phyloP scores from a whole-genome alignment of 2,113 vertebrate species.

The Nerophis lumbriciformis region DNA sequence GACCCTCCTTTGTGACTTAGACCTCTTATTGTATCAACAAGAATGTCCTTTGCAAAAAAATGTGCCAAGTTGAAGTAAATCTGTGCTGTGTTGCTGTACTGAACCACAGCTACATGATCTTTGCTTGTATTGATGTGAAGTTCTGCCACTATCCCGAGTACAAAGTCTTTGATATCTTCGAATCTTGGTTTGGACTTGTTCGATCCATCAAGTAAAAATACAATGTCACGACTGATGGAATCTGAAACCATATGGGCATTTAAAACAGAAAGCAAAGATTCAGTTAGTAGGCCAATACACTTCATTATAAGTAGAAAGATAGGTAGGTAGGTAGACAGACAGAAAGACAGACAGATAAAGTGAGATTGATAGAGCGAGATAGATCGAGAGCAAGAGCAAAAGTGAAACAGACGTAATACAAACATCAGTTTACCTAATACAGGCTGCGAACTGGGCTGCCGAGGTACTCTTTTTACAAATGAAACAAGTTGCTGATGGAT shows the following conservation, averaged over 20 bases:
- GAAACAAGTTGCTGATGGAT: slow-evolving; percentile 62
- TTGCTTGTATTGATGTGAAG: slow-evolving; percentile 58
- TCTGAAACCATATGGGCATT: slow-evolving; percentile 58
- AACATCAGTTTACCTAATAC: slow-evolving; percentile 57
- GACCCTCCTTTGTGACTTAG: slow-evolving; percentile 81
- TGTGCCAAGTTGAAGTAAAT: slow-evolving; percentile 58
- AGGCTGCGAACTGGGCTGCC: slow-evolving; percentile 40
- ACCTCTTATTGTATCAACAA: slow-evolving; percentile 72
- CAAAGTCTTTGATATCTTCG: slow-evolving; percentile 63
- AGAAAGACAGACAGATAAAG: background rate
- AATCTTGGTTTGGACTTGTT: slow-evolving; percentile 64
- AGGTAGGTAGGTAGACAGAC: background rate
- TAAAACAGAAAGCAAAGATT: slow-evolving; percentile 14
- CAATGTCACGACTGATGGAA: slow-evolving; percentile 63
- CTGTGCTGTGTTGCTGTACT: slow-evolving; percentile 67
- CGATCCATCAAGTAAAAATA: slow-evolving; percentile 75
- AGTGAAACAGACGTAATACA: slow-evolving; percentile 47
- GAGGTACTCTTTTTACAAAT: slow-evolving; percentile 67
- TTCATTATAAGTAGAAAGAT: no score
- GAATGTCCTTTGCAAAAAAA: slow-evolving; percentile 67
- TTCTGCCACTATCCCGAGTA: slow-evolving; percentile 54
- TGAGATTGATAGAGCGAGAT: no score
- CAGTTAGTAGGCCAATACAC: background rate
- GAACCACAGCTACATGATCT: slow-evolving; percentile 67
- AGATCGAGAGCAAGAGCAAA: no score